These are phyloP conservation scores for Plutomurus gul DNA, from an alignment of 1,140 invertebrate genomes.

Conservation along the genomic window DNA sequence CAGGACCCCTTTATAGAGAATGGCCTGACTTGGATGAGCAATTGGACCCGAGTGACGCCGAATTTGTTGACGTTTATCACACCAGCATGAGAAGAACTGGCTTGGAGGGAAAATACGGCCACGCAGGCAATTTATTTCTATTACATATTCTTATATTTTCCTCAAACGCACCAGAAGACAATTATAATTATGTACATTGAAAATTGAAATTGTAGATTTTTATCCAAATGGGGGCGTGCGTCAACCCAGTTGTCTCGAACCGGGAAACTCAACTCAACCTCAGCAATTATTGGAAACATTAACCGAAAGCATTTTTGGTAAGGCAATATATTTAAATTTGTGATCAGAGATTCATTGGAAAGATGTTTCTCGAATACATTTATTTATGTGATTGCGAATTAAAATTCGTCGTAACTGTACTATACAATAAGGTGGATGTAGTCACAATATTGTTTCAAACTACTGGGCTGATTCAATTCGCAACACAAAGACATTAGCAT, in stretches of 20 bases:
- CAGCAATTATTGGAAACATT: background rate
- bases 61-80: constrained; percentile 86
- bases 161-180: no score
- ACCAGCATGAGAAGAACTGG: constrained; percentile 64
- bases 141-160: background rate
- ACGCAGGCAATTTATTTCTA: no score
- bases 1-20: constrained; percentile 56
- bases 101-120: background rate
- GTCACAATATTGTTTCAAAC: background rate
- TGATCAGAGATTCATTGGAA: background rate
- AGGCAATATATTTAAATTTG: background rate
- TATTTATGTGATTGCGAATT: no score
- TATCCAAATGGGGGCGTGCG: background rate
- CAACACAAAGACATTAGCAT: background rate
- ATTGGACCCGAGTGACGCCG: constrained; percentile 79
- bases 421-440: background rate
- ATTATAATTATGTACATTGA: background rate
- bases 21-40: constrained; percentile 74
- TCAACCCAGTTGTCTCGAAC: background rate
- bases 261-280: background rate
- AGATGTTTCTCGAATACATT: background rate
- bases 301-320: background rate
- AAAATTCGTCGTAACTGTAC: no score
- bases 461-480: constrained; percentile 1
- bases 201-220: background rate